Evolutionary conservation across 2,888 invertebrate species (phyloP).

Genomic region (Acanthosepion pharaonis): DNA sequence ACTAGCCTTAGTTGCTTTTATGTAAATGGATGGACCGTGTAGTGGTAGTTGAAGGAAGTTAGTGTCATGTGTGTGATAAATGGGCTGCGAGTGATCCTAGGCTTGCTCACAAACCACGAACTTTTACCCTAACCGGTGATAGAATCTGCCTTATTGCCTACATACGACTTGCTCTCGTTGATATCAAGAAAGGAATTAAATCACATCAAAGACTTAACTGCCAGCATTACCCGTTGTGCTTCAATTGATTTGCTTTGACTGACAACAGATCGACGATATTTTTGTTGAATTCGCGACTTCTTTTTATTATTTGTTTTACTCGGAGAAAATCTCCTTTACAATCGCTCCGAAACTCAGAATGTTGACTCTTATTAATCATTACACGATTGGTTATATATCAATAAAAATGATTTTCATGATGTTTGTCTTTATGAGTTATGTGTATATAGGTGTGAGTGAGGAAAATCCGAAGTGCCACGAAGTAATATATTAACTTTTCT

Average conservation of each 20-base stretch:
- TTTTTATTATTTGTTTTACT: background rate
- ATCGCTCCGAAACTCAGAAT: background rate
- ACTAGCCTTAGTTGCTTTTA: background rate
- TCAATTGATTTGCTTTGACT: background rate
- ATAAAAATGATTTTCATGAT: no score
- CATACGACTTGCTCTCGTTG: background rate
- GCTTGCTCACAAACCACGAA: background rate
- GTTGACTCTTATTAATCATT: background rate
- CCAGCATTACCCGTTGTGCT: background rate
- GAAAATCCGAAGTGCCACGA: no score
- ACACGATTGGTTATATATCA: no score
- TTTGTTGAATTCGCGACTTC: background rate
- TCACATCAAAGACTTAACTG: background rate
- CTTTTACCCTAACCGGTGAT: background rate
- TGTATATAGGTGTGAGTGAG: no score
- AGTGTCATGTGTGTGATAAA: background rate
- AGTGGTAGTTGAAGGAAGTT: background rate
- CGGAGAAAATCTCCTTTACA: background rate
- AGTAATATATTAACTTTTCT: no score
- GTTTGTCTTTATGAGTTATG: no score
- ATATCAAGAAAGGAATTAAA: conserved; percentile 33
- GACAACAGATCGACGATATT: background rate
- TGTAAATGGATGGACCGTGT: background rate
- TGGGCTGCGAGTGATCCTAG: background rate
- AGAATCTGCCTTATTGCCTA: background rate